Evolutionary conservation across 2,797 vertebrate species (phyloP).

Genomic region (Echiichthys vipera): DNA sequence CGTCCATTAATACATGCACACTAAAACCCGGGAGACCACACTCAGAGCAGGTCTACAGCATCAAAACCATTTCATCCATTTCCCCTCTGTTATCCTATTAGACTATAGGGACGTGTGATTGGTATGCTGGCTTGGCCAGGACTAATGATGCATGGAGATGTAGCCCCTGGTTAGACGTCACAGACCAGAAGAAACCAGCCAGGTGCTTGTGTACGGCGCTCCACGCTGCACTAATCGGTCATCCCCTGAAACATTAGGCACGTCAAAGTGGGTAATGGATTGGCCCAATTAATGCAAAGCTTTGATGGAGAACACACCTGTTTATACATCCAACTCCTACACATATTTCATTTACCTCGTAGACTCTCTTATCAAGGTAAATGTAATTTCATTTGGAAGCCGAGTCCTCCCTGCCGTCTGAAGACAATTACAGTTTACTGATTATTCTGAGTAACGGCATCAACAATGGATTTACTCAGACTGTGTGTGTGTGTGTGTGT

Average conservation of each 20-base stretch:
- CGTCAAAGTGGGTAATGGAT: constrained; percentile 72
- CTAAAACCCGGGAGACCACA: constrained; percentile 45
- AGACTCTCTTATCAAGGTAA: constrained; percentile 64
- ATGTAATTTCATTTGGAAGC: constrained; percentile 56
- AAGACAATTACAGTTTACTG: constrained; percentile 52
- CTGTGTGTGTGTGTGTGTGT: constrained; percentile 29
- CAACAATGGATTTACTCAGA: constrained; percentile 47
- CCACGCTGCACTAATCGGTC: constrained; percentile 59
- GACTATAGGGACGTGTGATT: constrained; percentile 61
- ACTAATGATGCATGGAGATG: constrained; percentile 72
- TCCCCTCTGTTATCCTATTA: constrained; percentile 63
- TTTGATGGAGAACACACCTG: constrained; percentile 70
- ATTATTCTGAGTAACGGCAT: constrained; percentile 50
- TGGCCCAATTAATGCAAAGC: constrained; percentile 64
- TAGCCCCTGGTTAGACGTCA: constrained; percentile 75
- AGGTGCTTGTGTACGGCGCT: constrained; percentile 27
- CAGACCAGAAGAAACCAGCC: constrained; percentile 57
- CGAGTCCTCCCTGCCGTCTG: constrained; percentile 23
- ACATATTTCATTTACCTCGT: constrained; percentile 50
- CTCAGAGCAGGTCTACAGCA: constrained; percentile 41
- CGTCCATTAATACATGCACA: constrained; percentile 57
- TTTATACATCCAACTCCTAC: constrained; percentile 47
- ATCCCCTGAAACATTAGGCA: constrained; percentile 70
- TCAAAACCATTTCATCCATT: constrained; percentile 54
- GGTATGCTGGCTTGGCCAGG: constrained; percentile 61